phyloP scores from a whole-genome alignment of 2,113 vertebrate genomes.

The Glareola pratincola region DNA sequence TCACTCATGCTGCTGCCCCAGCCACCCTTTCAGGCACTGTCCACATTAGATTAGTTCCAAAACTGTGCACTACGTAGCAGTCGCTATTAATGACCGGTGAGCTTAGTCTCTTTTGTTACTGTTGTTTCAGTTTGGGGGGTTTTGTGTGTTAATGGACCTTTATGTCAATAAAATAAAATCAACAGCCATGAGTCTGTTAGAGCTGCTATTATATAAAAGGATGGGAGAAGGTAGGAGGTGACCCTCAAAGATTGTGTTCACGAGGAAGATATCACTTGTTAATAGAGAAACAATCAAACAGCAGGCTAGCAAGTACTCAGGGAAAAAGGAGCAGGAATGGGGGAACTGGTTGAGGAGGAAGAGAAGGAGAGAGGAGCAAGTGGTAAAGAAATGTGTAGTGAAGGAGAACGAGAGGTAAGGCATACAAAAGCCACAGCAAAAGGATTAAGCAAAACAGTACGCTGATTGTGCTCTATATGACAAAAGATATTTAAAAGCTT shows the following conservation, averaged over 20 bases:
- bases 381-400: background rate
- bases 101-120: background rate
- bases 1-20: background rate
- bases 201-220: background rate
- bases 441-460: background rate
- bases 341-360: background rate
- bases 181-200: background rate
- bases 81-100: background rate
- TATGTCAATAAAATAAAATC: background rate
- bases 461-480: background rate
- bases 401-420: background rate
- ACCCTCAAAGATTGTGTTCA: background rate
- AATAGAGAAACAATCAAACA: background rate
- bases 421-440: background rate
- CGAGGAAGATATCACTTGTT: background rate
- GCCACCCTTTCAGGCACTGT: background rate
- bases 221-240: background rate
- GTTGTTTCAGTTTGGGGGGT: background rate
- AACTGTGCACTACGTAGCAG: background rate
- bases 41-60: background rate
- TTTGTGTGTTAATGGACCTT: background rate
- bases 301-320: background rate
- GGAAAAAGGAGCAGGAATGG: background rate
- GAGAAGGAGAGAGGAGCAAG: background rate
- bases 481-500: background rate